A percentile compares a stretch with the other conserved stretches of the same genome.
These are phyloP conservation scores for Rhingia campestris DNA, from an alignment of 2,888 invertebrate genomes.

Conservation along the genomic window DNA sequence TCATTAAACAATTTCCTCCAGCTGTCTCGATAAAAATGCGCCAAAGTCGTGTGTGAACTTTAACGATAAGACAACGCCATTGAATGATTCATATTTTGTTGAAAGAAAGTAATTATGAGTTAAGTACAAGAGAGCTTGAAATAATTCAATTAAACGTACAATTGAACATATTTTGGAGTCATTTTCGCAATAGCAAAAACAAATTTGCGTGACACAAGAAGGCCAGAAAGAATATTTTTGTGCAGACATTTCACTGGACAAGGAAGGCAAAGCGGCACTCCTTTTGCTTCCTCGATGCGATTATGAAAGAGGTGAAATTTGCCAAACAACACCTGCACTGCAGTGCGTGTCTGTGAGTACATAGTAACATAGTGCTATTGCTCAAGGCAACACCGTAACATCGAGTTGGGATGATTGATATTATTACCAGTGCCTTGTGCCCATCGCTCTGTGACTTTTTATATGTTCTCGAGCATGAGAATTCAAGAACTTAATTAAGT, in stretches of 20 bases:
- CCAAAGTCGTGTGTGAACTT: neutral
- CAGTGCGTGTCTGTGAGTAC: neutral
- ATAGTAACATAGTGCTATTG: neutral
- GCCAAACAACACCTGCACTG: neutral
- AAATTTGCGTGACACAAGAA: too few relatives aligned
- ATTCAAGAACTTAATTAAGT: constrained; percentile 32
- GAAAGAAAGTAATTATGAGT: neutral
- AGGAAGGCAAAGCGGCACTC: neutral
- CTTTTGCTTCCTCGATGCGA: neutral
- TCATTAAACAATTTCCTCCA: neutral
- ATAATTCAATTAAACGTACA: neutral
- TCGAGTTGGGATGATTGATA: too few relatives aligned
- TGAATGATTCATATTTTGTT: neutral
- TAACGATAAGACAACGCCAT: neutral
- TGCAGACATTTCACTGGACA: neutral
- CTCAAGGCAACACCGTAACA: neutral
- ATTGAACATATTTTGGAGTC: too few relatives aligned
- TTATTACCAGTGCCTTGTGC: neutral
- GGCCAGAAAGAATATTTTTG: too few relatives aligned
- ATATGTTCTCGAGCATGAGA: neutral
- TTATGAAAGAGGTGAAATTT: neutral
- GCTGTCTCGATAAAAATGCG: neutral
- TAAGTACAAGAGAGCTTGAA: neutral
- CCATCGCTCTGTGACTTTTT: neutral
- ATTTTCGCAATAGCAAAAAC: neutral